Conservation (phyloP, 92 coral and sea anemone genomes). For the Hydrozoanthus gracilis region DNA sequence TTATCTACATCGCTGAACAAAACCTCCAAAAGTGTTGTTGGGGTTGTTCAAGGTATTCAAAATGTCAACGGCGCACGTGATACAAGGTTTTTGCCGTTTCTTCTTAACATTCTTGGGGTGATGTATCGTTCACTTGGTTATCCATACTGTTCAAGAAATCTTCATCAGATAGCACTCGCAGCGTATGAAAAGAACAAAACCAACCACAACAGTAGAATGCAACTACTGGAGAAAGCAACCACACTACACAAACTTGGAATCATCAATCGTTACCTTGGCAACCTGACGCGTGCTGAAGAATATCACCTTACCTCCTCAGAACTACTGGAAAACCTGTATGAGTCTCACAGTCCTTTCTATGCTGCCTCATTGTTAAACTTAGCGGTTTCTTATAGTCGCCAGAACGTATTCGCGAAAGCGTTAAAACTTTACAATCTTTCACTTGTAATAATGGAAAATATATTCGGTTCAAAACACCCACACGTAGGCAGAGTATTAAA, state of each 20-base stretch:
- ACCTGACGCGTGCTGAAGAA: constrained; percentile 59
- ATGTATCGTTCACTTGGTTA: constrained; percentile 75
- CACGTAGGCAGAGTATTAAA: constrained; percentile 74
- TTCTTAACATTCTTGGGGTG: constrained; percentile 71
- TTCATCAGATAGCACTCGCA: constrained; percentile 68
- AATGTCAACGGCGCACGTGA: background rate
- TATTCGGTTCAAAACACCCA: constrained; percentile 74
- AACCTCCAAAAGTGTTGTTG: constrained; percentile 39
- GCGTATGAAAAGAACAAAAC: constrained; percentile 21
- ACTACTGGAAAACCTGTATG: constrained; percentile 56
- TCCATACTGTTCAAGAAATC: constrained; percentile 69
- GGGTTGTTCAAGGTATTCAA: background rate
- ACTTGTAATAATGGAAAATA: constrained; percentile 45
- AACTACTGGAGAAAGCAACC: constrained; percentile 53
- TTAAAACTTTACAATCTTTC: constrained; percentile 67
- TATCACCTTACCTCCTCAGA: constrained; percentile 64
- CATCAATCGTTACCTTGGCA: constrained; percentile 74
- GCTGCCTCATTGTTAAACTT: constrained; percentile 78
- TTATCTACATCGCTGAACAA: constrained; percentile 53
- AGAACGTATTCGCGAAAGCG: constrained; percentile 48
- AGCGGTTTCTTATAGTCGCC: constrained; percentile 82
- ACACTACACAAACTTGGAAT: constrained; percentile 87
- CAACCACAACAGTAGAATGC: background rate
- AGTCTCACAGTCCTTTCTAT: constrained; percentile 56
- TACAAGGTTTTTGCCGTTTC: constrained; percentile 23